phyloP scores from a whole-genome alignment of 2,113 vertebrate genomes.

The Upupa epops region DNA sequence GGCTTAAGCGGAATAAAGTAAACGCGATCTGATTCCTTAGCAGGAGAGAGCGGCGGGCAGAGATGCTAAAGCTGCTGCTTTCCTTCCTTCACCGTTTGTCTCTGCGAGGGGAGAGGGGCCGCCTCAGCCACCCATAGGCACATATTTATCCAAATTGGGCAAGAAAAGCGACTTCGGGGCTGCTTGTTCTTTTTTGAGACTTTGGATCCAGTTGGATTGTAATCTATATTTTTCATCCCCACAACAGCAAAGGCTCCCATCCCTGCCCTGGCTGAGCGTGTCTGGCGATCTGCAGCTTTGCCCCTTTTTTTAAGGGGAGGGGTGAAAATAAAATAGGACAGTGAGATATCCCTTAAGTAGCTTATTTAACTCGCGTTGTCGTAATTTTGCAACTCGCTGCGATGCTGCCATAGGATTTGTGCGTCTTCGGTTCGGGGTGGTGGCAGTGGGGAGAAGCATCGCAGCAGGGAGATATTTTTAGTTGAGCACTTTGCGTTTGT shows the following conservation, averaged over 20 bases:
- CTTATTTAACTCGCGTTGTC: constrained; percentile 26
- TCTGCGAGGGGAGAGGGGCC: not conserved
- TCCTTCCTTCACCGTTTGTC: constrained; percentile 55
- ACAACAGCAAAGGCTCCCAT: not conserved
- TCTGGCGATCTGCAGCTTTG: not conserved
- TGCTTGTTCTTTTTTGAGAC: constrained; percentile 11
- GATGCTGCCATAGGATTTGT: not conserved
- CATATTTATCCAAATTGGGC: constrained; percentile 18
- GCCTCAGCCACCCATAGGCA: not conserved
- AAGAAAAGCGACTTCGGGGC: constrained; percentile 65
- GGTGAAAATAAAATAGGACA: not conserved
- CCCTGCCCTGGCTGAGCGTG: not conserved
- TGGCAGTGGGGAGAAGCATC: not conserved
- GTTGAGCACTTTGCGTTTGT: constrained; percentile 59
- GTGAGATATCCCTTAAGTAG: constrained; percentile 13
- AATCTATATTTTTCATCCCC: not conserved
- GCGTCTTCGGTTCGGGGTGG: constrained; percentile 12
- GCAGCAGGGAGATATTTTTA: constrained; percentile 59
- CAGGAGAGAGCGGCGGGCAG: constrained; percentile 56
- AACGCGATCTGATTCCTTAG: constrained; percentile 40
- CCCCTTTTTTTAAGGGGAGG: not conserved
- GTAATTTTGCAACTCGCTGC: constrained; percentile 7
- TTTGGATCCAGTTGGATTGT: constrained; percentile 35
- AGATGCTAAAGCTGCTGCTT: constrained; percentile 37
- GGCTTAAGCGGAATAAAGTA: constrained; percentile 67